These are phyloP conservation scores for Aurelia aurita complex sp. Pacific DNA, from an alignment of 30 jellyfish, hydroid and myxozoan species.

Conservation along the genomic window DNA sequence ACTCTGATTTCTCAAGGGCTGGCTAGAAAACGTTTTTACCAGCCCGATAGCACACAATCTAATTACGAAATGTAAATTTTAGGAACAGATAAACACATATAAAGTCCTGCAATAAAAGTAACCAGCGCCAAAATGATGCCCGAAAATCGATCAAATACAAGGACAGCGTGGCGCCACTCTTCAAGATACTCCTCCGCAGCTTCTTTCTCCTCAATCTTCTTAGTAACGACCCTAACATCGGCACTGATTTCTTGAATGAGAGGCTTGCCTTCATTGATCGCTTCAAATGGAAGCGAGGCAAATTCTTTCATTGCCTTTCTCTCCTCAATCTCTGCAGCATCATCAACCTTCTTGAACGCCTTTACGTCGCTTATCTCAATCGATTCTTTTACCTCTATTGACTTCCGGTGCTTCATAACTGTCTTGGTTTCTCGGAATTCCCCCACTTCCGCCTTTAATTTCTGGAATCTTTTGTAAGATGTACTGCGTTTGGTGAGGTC, in stretches of 20 bases:
- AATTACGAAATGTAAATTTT: background rate
- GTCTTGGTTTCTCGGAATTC: too few relatives aligned
- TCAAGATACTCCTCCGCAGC: conserved; percentile 4
- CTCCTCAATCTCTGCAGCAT: too few relatives aligned
- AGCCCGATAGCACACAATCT: too few relatives aligned
- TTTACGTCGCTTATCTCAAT: background rate
- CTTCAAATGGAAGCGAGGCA: too few relatives aligned
- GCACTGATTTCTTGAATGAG: background rate
- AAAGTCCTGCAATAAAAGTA: conserved; percentile 1
- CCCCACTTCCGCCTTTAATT: too few relatives aligned
- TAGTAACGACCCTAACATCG: conserved; percentile 1
- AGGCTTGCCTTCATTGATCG: too few relatives aligned
- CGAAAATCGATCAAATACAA: conserved; percentile 32
- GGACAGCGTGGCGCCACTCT: conserved; percentile 56
- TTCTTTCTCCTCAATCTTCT: conserved; percentile 3
- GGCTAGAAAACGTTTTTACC: too few relatives aligned
- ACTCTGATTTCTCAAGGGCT: too few relatives aligned
- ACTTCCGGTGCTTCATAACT: too few relatives aligned
- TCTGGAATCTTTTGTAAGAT: too few relatives aligned
- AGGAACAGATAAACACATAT: background rate
- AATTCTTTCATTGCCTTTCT: too few relatives aligned
- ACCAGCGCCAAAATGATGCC: conserved; percentile 1
- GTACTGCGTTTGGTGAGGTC: too few relatives aligned
- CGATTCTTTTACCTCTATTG: background rate
- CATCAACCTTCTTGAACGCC: background rate